Evolutionary conservation across 2,113 vertebrate genomes (phyloP).

Genomic region (Hypomesus transpacificus): DNA sequence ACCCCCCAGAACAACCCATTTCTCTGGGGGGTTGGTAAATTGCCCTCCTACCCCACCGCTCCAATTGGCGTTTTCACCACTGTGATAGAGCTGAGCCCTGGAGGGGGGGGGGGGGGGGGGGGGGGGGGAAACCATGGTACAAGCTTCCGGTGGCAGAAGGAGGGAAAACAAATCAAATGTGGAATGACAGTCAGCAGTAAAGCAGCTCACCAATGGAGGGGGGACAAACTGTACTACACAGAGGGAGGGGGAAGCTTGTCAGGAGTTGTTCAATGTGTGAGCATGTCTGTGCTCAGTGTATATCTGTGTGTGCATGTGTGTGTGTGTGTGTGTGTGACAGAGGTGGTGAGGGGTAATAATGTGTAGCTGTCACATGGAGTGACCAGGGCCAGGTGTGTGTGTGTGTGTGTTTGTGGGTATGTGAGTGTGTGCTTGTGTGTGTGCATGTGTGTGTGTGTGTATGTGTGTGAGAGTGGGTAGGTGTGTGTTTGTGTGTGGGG

Average conservation of each 20-base stretch:
- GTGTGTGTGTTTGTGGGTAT: not conserved
- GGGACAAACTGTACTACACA: not conserved
- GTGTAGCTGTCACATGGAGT: not conserved
- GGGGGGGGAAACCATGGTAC: not conserved
- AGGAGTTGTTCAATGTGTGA: no score
- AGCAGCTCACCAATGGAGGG: not conserved
- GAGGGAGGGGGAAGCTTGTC: no score
- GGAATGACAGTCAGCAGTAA: not conserved
- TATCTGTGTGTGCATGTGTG: slow-evolving; percentile 27
- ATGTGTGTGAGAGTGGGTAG: slow-evolving; percentile 10
- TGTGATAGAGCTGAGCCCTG: not conserved
- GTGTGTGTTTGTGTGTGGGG: slow-evolving; percentile 15
- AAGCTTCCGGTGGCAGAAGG: not conserved
- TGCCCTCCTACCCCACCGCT: no score
- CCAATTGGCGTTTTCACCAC: no score
- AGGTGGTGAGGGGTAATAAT: slow-evolving; percentile 11
- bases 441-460: not conserved
- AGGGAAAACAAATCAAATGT: not conserved
- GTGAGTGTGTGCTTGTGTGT: no score
- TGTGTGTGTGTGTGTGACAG: not conserved
- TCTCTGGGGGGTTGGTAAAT: not conserved
- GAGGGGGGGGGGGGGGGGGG: not conserved
- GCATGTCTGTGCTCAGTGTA: not conserved
- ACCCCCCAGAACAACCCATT: slow-evolving; percentile 11
- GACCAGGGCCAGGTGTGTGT: not conserved